Base-by-base conservation (phyloP, 2,797 vertebrate species). In the Ptychobarbus kaznakovi region DNA sequence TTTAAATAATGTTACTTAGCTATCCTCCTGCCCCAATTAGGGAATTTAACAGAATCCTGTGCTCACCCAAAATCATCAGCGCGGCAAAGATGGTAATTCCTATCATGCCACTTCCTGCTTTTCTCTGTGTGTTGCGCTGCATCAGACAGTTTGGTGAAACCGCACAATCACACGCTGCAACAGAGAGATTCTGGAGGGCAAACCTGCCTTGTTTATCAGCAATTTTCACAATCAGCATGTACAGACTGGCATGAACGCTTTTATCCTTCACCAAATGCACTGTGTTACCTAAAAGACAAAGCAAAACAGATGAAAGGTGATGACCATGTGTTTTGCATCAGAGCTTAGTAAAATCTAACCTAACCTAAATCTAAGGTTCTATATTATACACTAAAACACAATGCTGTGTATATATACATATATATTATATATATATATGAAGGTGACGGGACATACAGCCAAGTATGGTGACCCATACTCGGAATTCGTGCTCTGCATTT, bases 211-310 rank as follows among this genome's bases (percentile, higher is more conserved):
- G 92, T 70, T 84, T 66, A 91, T 93, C 93, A 0, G 86, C 92
- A 58, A 95, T 92, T 89, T 93, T 93, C 75, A 94, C 20, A 20
- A 81, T 16, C 18, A 95, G 13, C 4, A 63, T 91, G 77, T 94
- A 82, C 2, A 10, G 22, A 44, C 93, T 93, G 12, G 81, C 1
- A 49, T 46, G 83, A 40, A 93, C 89, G 1, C 6, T 2, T 0
- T 89, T 72, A 38, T 87, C 83, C 75, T 86, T 94, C 86, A 94
- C 89, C 89, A 95, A 87, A 25, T 91, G 91, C 40, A 91, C 92
- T 16, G 88, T 74, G 85, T 85, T 77, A 38, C 94, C 93, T 93
- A 75, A 13, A 42, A n/a, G 22, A 84, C 38, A 77, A 69, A 69
- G 3, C 6, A 66, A 53, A n/a, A 18, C 28, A 49, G 15, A 38